Percentiles rank a stretch among this genome's conserved stretches.
These are phyloP conservation scores for Stegodyphus mimosarum DNA, from an alignment of 1,140 invertebrate genomes.

Conservation along the genomic window DNA sequence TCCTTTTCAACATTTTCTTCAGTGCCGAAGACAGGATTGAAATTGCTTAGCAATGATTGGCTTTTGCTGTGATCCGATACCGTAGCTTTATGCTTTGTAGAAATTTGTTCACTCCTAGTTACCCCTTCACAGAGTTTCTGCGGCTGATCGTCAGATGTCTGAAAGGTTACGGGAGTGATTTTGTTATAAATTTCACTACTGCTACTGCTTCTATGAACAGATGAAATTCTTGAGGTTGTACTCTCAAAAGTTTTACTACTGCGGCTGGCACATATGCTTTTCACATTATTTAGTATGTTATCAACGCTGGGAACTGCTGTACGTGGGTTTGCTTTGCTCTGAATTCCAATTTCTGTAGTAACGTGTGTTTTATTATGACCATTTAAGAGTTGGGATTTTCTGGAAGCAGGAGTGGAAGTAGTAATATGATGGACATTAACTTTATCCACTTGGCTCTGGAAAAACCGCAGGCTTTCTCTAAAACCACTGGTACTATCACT, in stretches of 20 bases:
- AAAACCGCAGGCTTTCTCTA: constrained; percentile 41
- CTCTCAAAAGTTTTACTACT: not conserved
- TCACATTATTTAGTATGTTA: constrained; percentile 46
- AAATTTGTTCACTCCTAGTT: constrained; percentile 34
- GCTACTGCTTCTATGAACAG: constrained; percentile 6
- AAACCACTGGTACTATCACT: constrained; percentile 26
- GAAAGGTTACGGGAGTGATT: constrained; percentile 9
- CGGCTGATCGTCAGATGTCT: not conserved
- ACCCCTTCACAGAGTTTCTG: not conserved
- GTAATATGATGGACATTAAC: not conserved
- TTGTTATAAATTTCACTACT: constrained; percentile 11
- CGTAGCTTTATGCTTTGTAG: not conserved
- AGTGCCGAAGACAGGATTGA: constrained; percentile 38
- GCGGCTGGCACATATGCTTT: constrained; percentile 17
- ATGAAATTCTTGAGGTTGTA: not conserved
- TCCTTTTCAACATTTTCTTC: constrained; percentile 4
- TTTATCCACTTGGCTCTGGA: constrained; percentile 48
- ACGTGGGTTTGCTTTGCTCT: constrained; percentile 1
- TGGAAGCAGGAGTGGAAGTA: not conserved
- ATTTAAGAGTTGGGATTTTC: not conserved
- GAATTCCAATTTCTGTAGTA: not conserved
- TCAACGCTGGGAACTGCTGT: constrained; percentile 37
- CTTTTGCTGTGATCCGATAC: constrained; percentile 18
- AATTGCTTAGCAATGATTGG: constrained; percentile 42
- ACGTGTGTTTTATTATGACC: not conserved